Evolutionary conservation across 2,888 invertebrate species (phyloP), one percentile per base, ranked within the genome.

Genomic region (Lepetodrilus schrolli): DNA sequence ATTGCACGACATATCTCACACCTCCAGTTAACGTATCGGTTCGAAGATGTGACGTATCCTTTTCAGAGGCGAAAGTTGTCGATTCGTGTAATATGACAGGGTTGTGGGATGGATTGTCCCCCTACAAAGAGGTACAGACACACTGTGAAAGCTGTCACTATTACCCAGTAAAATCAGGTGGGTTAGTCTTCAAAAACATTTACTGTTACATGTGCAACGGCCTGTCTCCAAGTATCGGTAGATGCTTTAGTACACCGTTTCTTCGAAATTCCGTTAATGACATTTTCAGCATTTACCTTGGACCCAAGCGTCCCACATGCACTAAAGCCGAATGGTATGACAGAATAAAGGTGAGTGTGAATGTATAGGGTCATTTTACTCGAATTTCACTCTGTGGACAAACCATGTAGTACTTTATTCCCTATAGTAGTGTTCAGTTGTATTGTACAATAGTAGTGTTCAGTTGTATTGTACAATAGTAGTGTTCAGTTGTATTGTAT

Each of bases 181-280:
- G 36, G 0, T 51, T 17, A 1, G 38, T 66, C 30, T 79, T 66
- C 48, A 77, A 73, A 48, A 79, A 79, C 58, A 65, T 76, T 34
- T 79, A 76, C 65, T 79, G 79, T 58, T 70, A 47, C 36, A 2
- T 74, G 20, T 79, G 79, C 66, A 77, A 79, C 51, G 30, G 70
- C 8, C 50, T 71, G 7, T 20, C 26, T 17, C 37, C 66, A 13
- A 34, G 43, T 8, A 34, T 30, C 34, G 7, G 47, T 1, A 49
- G 30, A 21, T 65, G 66, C 23, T 13, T 10, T 10, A 37, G 38
- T 10, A 0, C 38, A 37, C n/a, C n/a, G n/a, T n/a, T n/a, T n/a
- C n/a, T n/a, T n/a, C n/a, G n/a, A n/a, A n/a, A n/a, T n/a, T n/a
- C n/a, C n/a, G n/a, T n/a, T n/a, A n/a, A n/a, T n/a, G n/a, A n/a